phyloP scores from a whole-genome alignment of 2,113 vertebrate genomes.

The Mus musculus region DNA sequence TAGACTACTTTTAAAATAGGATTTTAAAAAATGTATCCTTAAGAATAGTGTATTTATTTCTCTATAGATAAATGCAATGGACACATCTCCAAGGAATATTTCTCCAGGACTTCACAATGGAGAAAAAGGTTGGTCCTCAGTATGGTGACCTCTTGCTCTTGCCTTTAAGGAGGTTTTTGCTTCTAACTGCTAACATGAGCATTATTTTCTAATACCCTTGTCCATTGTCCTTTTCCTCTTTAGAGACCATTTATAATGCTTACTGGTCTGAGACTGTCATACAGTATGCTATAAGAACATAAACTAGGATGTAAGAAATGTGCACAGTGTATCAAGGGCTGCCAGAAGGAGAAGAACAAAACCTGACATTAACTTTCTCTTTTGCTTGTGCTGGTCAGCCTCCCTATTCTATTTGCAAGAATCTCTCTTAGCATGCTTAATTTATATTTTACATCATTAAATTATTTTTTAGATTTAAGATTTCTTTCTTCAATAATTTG shows the following conservation, averaged over 20 bases:
- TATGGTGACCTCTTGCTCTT: not conserved
- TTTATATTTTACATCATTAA: slow-evolving; percentile 44
- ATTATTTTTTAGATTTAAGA: slow-evolving; percentile 4
- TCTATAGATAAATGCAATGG: slow-evolving; percentile 90
- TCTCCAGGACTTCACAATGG: slow-evolving; percentile 95
- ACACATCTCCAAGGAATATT: slow-evolving; percentile 95
- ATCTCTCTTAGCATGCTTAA: not conserved
- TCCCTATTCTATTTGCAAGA: not conserved
- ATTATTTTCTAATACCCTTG: not conserved
- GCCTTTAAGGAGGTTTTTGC: slow-evolving; percentile 9
- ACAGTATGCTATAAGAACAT: not conserved
- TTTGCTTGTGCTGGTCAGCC: not conserved
- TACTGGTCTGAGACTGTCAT: slow-evolving; percentile 1
- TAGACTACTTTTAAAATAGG: not conserved
- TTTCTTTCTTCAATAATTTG: slow-evolving; percentile 36
- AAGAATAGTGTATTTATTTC: slow-evolving; percentile 12
- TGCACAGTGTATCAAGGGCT: not conserved
- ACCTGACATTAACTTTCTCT: not conserved
- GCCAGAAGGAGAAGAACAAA: slow-evolving; percentile 1
- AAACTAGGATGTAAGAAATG: not conserved
- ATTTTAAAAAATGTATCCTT: slow-evolving; percentile 25
- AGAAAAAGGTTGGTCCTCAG: slow-evolving; percentile 92
- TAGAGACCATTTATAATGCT: slow-evolving; percentile 4
- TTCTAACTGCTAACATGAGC: slow-evolving; percentile 1
- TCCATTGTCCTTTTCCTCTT: not conserved